Evolutionary conservation across 1,140 invertebrate species (phyloP), one percentile per base, ranked within the genome.

Genomic region (Pogonognathellus flavescens): DNA sequence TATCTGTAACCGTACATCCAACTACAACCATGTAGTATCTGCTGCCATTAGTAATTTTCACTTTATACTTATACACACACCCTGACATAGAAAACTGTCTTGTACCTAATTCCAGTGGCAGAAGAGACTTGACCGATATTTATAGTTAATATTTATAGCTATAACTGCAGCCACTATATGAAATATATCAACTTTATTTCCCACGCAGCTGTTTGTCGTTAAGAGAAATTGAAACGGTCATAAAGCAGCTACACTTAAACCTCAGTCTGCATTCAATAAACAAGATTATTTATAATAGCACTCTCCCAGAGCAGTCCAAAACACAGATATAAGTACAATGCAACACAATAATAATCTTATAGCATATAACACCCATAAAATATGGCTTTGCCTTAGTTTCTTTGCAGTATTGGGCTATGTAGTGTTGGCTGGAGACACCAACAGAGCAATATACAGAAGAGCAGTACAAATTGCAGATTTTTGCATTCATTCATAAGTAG

Each of bases 401-500:
- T 13, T 13, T 20, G 18, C 9, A 22, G 20, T 13, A 10, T 31
- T n/a, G n/a, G n/a, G n/a, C n/a, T 41, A 41, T 41, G n/a, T n/a
- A n/a, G n/a, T n/a, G n/a, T 41, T 41, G 31, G 31, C 31, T 41
- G 31, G 31, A 41, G 31, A 41, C 6, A 41, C 31, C 2, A 41
- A 41, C 6, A n/a, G n/a, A n/a, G n/a, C n/a, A n/a, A 16, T 62
- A 22, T 25, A 25, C 8, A 2, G 10, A 13, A 20, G 22, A 66
- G 31, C 6, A 41, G 6, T 66, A 25, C 62, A 66, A 66, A 25
- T 66, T 31, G 62, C 62, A 66, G 20, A 66, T 66, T 66, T 66
- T 66, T 66, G 62, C 62, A 25, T 66, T 66, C 62, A 66, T 66
- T 66, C 62, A 66, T 66, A 66, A 66, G 62, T 66, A 31, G 62